Base-by-base conservation (phyloP, 1,140 invertebrate species). In the Probaryconus sp. region DNA sequence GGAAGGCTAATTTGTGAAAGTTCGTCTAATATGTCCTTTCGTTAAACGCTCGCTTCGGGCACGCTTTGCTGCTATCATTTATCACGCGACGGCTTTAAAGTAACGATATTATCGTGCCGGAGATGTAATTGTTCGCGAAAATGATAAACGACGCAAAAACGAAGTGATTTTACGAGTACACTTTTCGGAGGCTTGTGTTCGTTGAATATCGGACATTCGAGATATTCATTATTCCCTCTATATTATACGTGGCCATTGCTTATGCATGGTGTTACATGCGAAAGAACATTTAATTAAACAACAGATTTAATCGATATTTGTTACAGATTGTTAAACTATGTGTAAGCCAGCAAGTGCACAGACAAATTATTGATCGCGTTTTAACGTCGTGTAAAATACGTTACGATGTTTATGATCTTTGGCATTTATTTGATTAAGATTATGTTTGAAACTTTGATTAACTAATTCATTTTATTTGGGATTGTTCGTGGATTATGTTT, bases 1-100 rank as follows among this genome's bases (percentile, higher is more conserved):
- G 69, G 58, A 79, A 83, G 81, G 78, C 79, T 82, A 83, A 85
- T 84, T 83, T 84, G 76, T 75, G 80, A 74, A 80, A 83, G 77
- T 53, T 73, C 51, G 56, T 45, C 76, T 83, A 83, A 82, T 82
- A 82, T 68, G 76, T 78, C 79, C 67, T 77, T 81, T 77, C 77
- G 79, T 60, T 78, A 75, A 78, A 81, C 78, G 51, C 43, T 55
- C 43, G 51, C 56, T 28, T 45, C 72, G 51, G 63, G 42, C 70
- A 60, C 56, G 79, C 77, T 77, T 69, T 75, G 79, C 77, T 73
- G 73, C 69, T 78, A 74, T 81, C 77, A 79, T 82, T 81, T 81
- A 76, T 81, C 79, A 82, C 75, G 69, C 70, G 45, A 77, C 80
- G 60, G 61, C 67, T 72, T 78, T 69, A 77, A 76, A 64, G 75